Evolutionary conservation across 2,113 vertebrate genomes (phyloP), one percentile per base, ranked within the genome.

Genomic region (Haemorhous mexicanus): DNA sequence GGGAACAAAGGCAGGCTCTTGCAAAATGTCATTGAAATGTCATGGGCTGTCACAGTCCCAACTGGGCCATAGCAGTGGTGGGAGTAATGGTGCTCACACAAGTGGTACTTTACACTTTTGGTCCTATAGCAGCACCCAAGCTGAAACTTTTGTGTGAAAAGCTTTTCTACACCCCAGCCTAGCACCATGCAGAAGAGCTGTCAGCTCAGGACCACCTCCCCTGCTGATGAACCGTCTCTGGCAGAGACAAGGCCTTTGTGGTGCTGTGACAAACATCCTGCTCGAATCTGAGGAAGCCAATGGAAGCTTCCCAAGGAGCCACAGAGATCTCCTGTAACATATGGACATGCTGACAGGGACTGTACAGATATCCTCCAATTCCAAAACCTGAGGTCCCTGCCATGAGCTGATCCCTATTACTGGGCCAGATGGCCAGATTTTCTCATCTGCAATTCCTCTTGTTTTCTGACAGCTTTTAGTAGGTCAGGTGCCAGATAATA

Each of bases 401-500:
- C n/a, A 69, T 19, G 16, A 94, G 55, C 50, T 80, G 66, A 88
- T 93, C 58, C 67, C 16, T 87, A 13, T 64, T 72, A 78, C 24
- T 53, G 44, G 37, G 79, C 74, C 70, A 91, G 89, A 89, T 81
- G 81, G 93, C 37, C 84, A 83, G 67, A 50, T 94, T 75, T 82
- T 64, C 69, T 88, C 21, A 70, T 66, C 35, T 90, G 30, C 49
- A 84, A 37, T 90, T 95, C 33, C 32, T 64, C 61, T 35, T 78
- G 67, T 85, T 95, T 92, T 96, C 87, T 74, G 46, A 83, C 46
- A 69, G 78, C 43, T 76, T 87, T 89, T 61, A 90, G 67, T 77
- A 89, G 85, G 78, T 90, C 77, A 87, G 43, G 82, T 91, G 89
- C 32, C 82, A 94, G 67, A 67, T 23, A 82, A 35, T 68, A 84